Conservation (phyloP, 2,113 vertebrate genomes). For the Romanogobio albipinnatus region DNA sequence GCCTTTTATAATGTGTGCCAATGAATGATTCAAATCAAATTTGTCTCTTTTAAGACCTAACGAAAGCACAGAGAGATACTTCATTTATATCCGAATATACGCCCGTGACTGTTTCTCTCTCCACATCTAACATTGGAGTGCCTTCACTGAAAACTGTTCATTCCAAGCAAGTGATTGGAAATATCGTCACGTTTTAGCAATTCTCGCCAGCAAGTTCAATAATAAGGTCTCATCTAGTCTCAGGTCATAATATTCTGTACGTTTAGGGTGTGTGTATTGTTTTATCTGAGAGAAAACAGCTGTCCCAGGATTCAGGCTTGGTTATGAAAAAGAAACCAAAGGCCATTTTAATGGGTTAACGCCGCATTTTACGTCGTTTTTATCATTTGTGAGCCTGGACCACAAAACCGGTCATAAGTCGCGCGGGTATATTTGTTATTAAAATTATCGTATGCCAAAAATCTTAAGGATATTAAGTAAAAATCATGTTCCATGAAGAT, state of each 20-base stretch:
- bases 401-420: no score
- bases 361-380: not conserved
- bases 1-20: constrained; percentile 36
- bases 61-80: constrained; percentile 34
- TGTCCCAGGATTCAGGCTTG: constrained; percentile 33
- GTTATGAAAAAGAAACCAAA: not conserved
- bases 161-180: constrained; percentile 34
- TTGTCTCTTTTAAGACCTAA: constrained; percentile 35
- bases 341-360: constrained; percentile 11
- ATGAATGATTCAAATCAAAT: constrained; percentile 43
- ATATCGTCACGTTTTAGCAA: not conserved
- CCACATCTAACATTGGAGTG: constrained; percentile 47
- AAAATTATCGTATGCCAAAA: no score
- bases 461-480: no score
- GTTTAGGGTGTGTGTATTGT: constrained; percentile 30
- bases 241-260: constrained; percentile 39
- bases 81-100: not conserved
- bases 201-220: constrained; percentile 24
- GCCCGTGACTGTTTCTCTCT: constrained; percentile 43
- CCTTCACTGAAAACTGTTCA: constrained; percentile 42
- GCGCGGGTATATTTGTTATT: no score
- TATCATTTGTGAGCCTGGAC: not conserved
- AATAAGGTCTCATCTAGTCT: constrained; percentile 43
- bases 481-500: no score
- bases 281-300: constrained; percentile 33